A percentile compares a stretch with the other conserved stretches of the same genome.
phyloP scores from a whole-genome alignment of 2,797 vertebrate genomes.

The Vespertilio murinus region DNA sequence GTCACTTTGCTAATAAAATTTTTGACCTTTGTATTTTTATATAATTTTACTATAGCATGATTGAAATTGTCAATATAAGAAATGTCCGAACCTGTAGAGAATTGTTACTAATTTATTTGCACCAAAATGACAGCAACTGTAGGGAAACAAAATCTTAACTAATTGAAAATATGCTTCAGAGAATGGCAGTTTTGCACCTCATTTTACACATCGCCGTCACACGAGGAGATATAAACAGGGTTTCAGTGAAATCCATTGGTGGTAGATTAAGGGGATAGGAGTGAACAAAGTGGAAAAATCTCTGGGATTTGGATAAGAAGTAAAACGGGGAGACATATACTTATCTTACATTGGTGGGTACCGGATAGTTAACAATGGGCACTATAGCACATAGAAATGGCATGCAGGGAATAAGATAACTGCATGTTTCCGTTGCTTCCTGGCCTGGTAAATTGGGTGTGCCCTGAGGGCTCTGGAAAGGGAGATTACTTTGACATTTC shows the following conservation, averaged over 20 bases:
- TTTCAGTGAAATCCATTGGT: not conserved
- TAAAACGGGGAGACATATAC: not conserved
- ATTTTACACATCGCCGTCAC: not conserved
- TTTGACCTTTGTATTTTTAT: not conserved
- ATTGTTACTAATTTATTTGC: not conserved
- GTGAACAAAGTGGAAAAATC: not conserved
- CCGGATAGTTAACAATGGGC: not conserved
- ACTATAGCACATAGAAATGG: not conserved
- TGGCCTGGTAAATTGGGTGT: not conserved
- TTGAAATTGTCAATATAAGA: not conserved
- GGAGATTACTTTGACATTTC: not conserved
- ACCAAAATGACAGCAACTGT: not conserved
- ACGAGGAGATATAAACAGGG: not conserved
- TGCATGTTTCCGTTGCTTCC: not conserved
- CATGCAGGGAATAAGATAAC: not conserved
- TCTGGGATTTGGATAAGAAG: not conserved
- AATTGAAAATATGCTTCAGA: not conserved
- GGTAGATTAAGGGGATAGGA: not conserved
- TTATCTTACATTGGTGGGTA: not conserved
- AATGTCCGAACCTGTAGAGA: not conserved
- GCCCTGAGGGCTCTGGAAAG: not conserved
- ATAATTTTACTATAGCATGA: not conserved
- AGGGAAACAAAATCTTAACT: not conserved
- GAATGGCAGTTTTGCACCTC: not conserved
- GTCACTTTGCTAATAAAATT: not conserved